Base-by-base conservation (phyloP, 2,113 vertebrate species). In the Euleptes europaea region DNA sequence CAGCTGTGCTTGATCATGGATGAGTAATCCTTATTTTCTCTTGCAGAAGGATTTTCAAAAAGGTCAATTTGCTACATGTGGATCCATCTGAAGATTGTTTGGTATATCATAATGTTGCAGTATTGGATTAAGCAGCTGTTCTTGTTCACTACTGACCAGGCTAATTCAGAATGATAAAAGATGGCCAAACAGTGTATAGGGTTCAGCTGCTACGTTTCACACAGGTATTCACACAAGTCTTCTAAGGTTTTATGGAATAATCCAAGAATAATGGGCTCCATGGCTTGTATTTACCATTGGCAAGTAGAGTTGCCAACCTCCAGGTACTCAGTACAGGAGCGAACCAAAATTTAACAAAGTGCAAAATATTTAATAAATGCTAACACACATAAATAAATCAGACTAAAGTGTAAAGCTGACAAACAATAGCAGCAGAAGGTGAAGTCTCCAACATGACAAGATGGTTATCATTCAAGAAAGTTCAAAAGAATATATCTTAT, bases 211-310 rank as follows among this genome's bases (percentile, higher is more conserved):
- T 4, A 0, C 40, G 13, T 66, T 6, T 84, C 82, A 11, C 9
- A 33, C 63, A 33, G 40, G 17, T 33, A 33, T 67, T 65, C 35
- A 38, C 13, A 79, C 47, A 23, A 31, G 47, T 51, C 11, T 75
- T 11, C 9, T 49, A 21, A 90, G 51, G 57, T 70, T 21, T 60
- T 83, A 90, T 92, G 65, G 60, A 42, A 79, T 44, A 38, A 38
- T 69, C 17, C 65, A 23, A 8, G 4, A 49, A 23, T 12, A 80
- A 49, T 33, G 15, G n/a, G 28, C 47, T 31, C 4, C 2, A 49
- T n/a, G 15, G 8, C n/a, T 49, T 75, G 49, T 28, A 47, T 17
- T 49, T n/a, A 51, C 49, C 49, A 51, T 51, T 51, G 49, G 2
- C 49, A 51, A 51, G 44, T n/a, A n/a, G n/a, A n/a, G n/a, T n/a